Percentiles rank a stretch among this genome's conserved stretches.
phyloP scores from a whole-genome alignment of 1,140 invertebrate species.

The Rhagoletis pomonella region DNA sequence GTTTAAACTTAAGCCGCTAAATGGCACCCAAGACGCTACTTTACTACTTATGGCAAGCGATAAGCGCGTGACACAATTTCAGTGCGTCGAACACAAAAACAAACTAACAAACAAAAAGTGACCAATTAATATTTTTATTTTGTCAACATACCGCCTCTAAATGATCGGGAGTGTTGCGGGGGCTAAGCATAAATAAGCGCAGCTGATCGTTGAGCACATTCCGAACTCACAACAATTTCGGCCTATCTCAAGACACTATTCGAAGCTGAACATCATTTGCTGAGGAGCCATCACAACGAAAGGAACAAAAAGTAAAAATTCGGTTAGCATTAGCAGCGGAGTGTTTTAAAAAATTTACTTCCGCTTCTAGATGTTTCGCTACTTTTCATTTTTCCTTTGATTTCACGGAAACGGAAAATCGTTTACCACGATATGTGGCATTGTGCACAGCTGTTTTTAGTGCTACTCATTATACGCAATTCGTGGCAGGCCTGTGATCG shows the following conservation, averaged over 20 bases:
- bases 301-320: constrained; percentile 14
- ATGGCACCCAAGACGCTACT: background rate
- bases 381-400: background rate
- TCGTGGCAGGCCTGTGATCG: constrained; percentile 62
- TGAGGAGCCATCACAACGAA: constrained; percentile 1
- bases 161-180: background rate
- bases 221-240: background rate
- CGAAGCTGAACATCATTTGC: background rate
- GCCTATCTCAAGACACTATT: constrained; percentile 2
- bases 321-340: background rate
- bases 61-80: constrained; percentile 40
- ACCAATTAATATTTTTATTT: background rate
- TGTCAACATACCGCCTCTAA: background rate
- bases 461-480: background rate
- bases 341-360: background rate
- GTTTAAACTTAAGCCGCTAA: background rate
- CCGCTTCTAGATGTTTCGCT: background rate
- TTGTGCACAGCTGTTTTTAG: background rate
- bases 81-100: background rate
- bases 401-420: background rate
- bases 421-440: background rate
- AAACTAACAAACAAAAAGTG: background rate
- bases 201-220: background rate
- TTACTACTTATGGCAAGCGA: background rate
- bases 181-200: too few species aligned